These are phyloP conservation scores for Turnix velox DNA, from an alignment of 2,113 vertebrate genomes.

Conservation along the genomic window DNA sequence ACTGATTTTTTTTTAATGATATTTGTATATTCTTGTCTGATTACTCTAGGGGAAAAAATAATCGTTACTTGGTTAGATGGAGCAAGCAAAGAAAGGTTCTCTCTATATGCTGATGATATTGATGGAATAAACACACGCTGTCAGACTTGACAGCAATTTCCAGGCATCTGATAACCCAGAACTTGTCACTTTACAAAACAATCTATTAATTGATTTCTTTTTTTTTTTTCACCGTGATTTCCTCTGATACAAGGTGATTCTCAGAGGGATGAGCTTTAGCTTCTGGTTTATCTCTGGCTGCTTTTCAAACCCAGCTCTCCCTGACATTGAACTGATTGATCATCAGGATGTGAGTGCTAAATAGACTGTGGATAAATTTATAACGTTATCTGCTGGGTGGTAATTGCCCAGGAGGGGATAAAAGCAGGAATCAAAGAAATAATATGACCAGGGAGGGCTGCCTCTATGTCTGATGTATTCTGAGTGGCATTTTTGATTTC, in stretches of 20 bases:
- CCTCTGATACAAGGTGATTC: background rate
- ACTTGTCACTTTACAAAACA: background rate
- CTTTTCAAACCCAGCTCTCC: background rate
- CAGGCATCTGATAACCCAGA: background rate
- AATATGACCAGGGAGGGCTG: background rate
- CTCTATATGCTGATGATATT: background rate
- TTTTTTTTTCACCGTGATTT: background rate
- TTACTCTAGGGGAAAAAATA: background rate
- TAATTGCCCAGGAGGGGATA: background rate
- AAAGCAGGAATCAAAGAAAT: background rate
- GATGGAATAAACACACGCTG: background rate
- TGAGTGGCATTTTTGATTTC: background rate
- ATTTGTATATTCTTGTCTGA: conserved; percentile 9
- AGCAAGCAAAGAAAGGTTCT: background rate
- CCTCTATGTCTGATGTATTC: background rate
- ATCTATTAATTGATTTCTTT: background rate
- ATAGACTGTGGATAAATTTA: background rate
- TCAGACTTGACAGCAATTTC: background rate
- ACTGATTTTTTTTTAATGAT: background rate
- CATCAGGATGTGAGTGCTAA: background rate
- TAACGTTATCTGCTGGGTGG: background rate
- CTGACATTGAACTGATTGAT: background rate
- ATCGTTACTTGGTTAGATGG: background rate
- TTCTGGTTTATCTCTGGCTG: background rate
- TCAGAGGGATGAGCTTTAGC: background rate